Conservation (phyloP, 1,140 invertebrate species). For the Branchinecta lindahli region DNA sequence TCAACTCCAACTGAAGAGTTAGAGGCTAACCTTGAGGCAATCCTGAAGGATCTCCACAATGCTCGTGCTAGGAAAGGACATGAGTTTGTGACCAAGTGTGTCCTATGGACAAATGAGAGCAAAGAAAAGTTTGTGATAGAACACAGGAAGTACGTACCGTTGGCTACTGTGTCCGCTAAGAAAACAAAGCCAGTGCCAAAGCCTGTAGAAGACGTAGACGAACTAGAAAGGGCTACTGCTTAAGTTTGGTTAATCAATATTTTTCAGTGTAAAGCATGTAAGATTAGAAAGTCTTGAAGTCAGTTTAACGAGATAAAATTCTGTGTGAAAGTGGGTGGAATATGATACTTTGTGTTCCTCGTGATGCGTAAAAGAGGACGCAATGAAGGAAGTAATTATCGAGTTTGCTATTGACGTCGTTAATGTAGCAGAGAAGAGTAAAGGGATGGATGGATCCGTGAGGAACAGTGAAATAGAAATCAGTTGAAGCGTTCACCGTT, state of each 20-base stretch:
- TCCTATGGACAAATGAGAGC: slow-evolving; percentile 39
- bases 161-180: slow-evolving; percentile 17
- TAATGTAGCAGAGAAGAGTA: too few species aligned
- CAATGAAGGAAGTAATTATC: not conserved
- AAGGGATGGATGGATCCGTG: too few species aligned
- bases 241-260: not conserved
- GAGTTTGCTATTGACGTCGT: not conserved
- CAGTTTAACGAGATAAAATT: too few species aligned
- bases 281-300: too few species aligned
- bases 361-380: not conserved
- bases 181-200: slow-evolving; percentile 20
- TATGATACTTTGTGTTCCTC: too few species aligned
- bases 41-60: slow-evolving; percentile 44
- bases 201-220: slow-evolving; percentile 27
- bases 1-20: slow-evolving; percentile 50
- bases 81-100: slow-evolving; percentile 45
- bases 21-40: slow-evolving; percentile 47
- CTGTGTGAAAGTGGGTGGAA: too few species aligned
- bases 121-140: slow-evolving; percentile 47
- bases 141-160: slow-evolving; percentile 37
- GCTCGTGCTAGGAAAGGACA: slow-evolving; percentile 43
- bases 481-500: too few species aligned
- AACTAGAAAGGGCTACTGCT: slow-evolving; percentile 19
- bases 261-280: too few species aligned
- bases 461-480: too few species aligned